Conservation (phyloP, 2,888 invertebrate genomes). For the Drosophila buzzatii region DNA sequence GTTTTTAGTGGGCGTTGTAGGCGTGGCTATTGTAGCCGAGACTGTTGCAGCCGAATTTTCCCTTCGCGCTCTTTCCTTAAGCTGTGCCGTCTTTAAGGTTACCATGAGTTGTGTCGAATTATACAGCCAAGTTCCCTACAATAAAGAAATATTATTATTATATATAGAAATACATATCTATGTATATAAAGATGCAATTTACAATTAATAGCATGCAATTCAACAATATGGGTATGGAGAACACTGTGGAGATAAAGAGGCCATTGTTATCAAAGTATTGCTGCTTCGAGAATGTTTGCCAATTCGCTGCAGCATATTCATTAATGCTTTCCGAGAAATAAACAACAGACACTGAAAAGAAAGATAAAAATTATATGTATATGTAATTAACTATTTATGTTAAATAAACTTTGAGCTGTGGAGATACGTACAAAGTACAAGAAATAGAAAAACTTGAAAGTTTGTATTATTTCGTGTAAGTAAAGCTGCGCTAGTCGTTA, state of each 20-base stretch:
- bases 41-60: constrained; percentile 66
- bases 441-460: constrained; percentile 93
- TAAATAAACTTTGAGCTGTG: not conserved
- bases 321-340: constrained; percentile 96
- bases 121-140: constrained; percentile 94
- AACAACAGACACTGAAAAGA: constrained; percentile 90
- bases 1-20: not conserved
- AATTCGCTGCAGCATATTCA: constrained; percentile 94
- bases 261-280: constrained; percentile 98
- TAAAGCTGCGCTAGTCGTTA: constrained; percentile 91
- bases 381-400: not conserved
- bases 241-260: constrained; percentile 96
- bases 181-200: not conserved
- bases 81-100: constrained; percentile 92
- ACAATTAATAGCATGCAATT: constrained; percentile 98
- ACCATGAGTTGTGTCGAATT: constrained; percentile 95
- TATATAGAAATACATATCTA: not conserved
- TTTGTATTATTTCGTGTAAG: constrained; percentile 94
- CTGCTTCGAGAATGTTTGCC: constrained; percentile 94
- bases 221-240: constrained; percentile 95
- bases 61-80: constrained; percentile 89
- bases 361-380: constrained; percentile 68
- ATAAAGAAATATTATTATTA: not conserved
- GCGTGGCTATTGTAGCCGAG: not conserved
- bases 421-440: constrained; percentile 90